Evolutionary conservation across 1,140 invertebrate genomes (phyloP).

Genomic region (Alviniconcha marisindica): DNA sequence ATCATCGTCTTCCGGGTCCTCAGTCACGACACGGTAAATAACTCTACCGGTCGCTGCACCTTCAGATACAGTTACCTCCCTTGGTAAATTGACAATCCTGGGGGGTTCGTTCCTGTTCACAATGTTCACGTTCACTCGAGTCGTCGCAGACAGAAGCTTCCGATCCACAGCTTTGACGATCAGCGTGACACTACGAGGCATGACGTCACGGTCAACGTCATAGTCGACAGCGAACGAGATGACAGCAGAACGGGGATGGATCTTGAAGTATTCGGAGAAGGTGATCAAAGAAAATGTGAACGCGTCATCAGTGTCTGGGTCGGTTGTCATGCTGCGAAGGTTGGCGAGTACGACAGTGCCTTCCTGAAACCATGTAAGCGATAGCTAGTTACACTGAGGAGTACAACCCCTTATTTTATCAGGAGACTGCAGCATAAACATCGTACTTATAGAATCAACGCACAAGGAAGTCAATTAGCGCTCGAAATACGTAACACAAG

Average conservation of each 20-base stretch:
- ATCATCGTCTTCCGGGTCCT: conserved; percentile 11
- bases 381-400: no score
- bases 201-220: not conserved
- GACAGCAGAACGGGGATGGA: not conserved
- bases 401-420: no score
- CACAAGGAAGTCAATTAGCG: no score
- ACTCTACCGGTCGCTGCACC: not conserved
- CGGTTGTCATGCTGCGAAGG: not conserved
- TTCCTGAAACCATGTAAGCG: not conserved
- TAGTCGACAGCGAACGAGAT: not conserved
- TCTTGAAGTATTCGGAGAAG: not conserved
- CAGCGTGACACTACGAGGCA: not conserved
- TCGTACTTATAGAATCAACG: no score
- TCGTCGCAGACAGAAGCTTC: not conserved
- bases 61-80: not conserved
- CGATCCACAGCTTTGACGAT: not conserved
- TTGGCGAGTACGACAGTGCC: not conserved
- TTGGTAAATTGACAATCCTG: not conserved
- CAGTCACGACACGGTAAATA: not conserved
- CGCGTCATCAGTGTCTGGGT: not conserved
- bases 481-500: no score
- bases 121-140: not conserved
- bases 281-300: not conserved
- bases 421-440: no score
- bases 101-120: not conserved